Percentiles rank a stretch among this genome's conserved stretches.
Conservation (phyloP, 1,140 invertebrate genomes). For the Teleopsis dalmanni region DNA sequence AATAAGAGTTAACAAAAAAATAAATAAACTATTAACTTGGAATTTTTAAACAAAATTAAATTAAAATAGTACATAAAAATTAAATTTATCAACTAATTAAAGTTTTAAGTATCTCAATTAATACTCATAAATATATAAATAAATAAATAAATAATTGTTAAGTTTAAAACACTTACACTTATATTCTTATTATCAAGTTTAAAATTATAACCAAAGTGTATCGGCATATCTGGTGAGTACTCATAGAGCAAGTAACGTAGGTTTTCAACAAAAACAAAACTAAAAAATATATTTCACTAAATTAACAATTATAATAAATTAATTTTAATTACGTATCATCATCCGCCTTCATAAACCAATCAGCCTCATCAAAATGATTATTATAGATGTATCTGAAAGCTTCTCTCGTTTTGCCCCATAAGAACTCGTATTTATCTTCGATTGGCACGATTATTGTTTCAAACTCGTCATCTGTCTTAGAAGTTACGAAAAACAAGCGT, state of each 20-base stretch:
- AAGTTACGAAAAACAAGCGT: slow-evolving; percentile 81
- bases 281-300: slow-evolving; percentile 5
- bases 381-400: slow-evolving; percentile 82
- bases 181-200: slow-evolving; percentile 48
- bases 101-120: too few species aligned
- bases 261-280: slow-evolving; percentile 79
- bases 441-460: slow-evolving; percentile 57
- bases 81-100: too few species aligned
- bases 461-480: slow-evolving; percentile 52
- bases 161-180: too few species aligned
- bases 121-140: too few species aligned
- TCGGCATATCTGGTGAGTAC: slow-evolving; percentile 58
- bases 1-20: too few species aligned
- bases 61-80: too few species aligned
- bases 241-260: slow-evolving; percentile 76
- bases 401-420: slow-evolving; percentile 94
- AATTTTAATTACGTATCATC: slow-evolving; percentile 74
- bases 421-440: slow-evolving; percentile 72
- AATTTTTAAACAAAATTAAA: too few species aligned
- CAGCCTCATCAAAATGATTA: slow-evolving; percentile 68
- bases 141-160: too few species aligned
- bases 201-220: slow-evolving; percentile 84
- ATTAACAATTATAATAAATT: slow-evolving; percentile 55
- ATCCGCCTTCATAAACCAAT: slow-evolving; percentile 92
- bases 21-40: too few species aligned